phyloP scores from a whole-genome alignment of 2,888 invertebrate genomes.

The Leistus spinibarbis region DNA sequence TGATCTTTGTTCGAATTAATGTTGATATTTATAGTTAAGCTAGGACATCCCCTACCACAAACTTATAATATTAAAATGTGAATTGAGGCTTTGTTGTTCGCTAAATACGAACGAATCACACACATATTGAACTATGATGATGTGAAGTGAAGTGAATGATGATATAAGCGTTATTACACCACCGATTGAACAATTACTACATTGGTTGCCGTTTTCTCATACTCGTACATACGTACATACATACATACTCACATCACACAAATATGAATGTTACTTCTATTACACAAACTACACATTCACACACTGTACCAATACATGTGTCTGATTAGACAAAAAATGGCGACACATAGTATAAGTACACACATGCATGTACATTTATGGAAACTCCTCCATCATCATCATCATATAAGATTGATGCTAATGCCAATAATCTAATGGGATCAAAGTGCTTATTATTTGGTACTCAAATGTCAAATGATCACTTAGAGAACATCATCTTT shows the following conservation, averaged over 20 bases:
- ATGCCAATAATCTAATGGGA: too few relatives aligned
- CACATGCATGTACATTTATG: not conserved
- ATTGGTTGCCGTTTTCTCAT: not conserved
- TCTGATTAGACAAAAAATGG: too few relatives aligned
- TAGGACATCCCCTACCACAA: slow-evolving; percentile 27
- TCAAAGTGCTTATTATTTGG: too few relatives aligned
- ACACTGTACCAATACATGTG: not conserved
- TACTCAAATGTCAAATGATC: too few relatives aligned
- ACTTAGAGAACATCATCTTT: too few relatives aligned
- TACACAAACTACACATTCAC: slow-evolving; percentile 12
- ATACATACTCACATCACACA: slow-evolving; percentile 11
- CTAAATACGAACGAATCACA: slow-evolving; percentile 27
- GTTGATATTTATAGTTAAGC: slow-evolving; percentile 24
- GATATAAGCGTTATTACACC: slow-evolving; percentile 31
- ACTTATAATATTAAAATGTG: not conserved
- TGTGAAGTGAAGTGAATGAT: not conserved
- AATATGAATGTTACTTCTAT: slow-evolving; percentile 17
- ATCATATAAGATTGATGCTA: too few relatives aligned
- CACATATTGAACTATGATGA: slow-evolving; percentile 24
- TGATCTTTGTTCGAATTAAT: slow-evolving; percentile 11
- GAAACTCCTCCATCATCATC: too few relatives aligned
- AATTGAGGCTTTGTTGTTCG: slow-evolving; percentile 23
- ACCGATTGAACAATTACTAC: not conserved
- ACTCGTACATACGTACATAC: not conserved
- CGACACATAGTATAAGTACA: not conserved